These are phyloP conservation scores for Furnarius figulus DNA, from an alignment of 2,113 vertebrate genomes.

Conservation along the genomic window DNA sequence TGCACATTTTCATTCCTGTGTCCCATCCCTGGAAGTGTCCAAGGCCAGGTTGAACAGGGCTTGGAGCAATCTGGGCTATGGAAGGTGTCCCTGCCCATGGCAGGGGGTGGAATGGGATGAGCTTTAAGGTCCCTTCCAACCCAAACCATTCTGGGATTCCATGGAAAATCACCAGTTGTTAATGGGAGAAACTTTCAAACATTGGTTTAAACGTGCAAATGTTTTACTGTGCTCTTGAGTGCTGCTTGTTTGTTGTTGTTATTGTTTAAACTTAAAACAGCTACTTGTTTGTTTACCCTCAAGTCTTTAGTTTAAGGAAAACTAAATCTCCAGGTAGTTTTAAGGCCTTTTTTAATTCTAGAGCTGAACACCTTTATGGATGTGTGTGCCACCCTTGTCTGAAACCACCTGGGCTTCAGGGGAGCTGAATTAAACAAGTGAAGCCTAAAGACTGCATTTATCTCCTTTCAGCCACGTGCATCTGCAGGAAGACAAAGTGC, in stretches of 20 bases:
- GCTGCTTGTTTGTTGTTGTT: not conserved
- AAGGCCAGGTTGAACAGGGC: not conserved
- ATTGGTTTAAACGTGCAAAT: not conserved
- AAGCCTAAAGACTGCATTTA: not conserved
- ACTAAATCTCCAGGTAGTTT: not conserved
- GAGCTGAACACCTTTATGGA: not conserved
- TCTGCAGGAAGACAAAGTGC: slow-evolving; percentile 1
- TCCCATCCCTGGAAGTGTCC: not conserved
- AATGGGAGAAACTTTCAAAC: not conserved
- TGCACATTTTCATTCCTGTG: not conserved
- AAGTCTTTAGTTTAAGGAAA: not conserved
- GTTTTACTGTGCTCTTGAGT: not conserved
- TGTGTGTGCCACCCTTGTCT: not conserved
- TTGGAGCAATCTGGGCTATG: not conserved
- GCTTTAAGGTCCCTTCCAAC: not conserved
- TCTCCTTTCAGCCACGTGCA: not conserved
- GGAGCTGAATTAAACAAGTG: not conserved
- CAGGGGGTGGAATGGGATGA: too few relatives aligned
- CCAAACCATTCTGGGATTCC: not conserved
- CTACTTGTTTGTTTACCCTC: not conserved
- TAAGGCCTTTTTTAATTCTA: not conserved
- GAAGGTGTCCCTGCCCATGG: not conserved
- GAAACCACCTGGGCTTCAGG: not conserved
- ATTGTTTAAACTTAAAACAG: not conserved
- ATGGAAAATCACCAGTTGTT: not conserved